phyloP scores from a whole-genome alignment of 2,888 invertebrate species.

The Toxonevra muliebris region DNA sequence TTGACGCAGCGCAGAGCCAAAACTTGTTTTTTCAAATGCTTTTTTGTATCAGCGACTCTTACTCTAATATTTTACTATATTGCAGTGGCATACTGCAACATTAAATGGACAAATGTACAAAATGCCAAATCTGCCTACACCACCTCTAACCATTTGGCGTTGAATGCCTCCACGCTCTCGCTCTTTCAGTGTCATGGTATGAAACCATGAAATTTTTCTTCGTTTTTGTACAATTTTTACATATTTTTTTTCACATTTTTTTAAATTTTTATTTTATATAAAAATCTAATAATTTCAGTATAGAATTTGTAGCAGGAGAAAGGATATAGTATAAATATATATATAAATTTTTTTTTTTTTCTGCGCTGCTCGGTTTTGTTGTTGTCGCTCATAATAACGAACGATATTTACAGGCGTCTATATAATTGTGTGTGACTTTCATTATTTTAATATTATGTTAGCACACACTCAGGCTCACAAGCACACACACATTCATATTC shows the following conservation, averaged over 20 bases:
- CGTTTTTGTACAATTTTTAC: slow-evolving; percentile 8
- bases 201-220: not conserved
- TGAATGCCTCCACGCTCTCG: not conserved
- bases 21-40: too few relatives aligned
- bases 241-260: slow-evolving; percentile 5
- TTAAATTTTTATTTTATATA: slow-evolving; percentile 14
- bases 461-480: slow-evolving; percentile 26
- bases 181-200: not conserved
- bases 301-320: not conserved
- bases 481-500: slow-evolving; percentile 8
- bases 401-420: slow-evolving; percentile 37
- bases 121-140: too few relatives aligned
- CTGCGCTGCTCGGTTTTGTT: not conserved
- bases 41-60: too few relatives aligned
- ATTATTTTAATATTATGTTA: slow-evolving; percentile 43
- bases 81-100: too few relatives aligned
- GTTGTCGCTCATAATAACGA: slow-evolving; percentile 20
- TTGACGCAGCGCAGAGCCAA: too few relatives aligned
- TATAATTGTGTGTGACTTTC: slow-evolving; percentile 46
- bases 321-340: slow-evolving; percentile 13
- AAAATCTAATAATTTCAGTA: slow-evolving; percentile 30
- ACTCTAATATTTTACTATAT: too few relatives aligned
- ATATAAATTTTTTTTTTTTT: not conserved
- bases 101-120: too few relatives aligned
- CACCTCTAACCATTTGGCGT: too few relatives aligned